phyloP scores from a whole-genome alignment of 2,113 vertebrate species.

The Osmerus mordax region DNA sequence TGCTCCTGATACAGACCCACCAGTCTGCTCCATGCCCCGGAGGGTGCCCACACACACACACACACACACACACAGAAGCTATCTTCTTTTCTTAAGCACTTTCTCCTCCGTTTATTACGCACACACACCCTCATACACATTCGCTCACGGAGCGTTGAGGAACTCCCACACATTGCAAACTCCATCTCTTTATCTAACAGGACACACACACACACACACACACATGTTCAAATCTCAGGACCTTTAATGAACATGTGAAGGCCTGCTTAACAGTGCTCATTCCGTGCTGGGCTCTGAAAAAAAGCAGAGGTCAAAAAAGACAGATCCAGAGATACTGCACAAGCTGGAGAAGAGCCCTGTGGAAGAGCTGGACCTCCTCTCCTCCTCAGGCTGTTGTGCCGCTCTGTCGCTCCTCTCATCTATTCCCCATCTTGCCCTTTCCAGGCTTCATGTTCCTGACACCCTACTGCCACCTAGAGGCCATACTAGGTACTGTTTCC shows the following conservation, averaged over 20 bases:
- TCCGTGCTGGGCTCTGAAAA: no score
- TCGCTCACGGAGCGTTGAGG: not conserved
- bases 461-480: constrained; percentile 72
- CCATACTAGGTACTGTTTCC: not conserved
- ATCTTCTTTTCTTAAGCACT: no score
- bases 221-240: not conserved
- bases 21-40: constrained; percentile 57
- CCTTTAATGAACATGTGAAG: no score
- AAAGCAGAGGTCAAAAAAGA: not conserved
- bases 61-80: constrained; percentile 33
- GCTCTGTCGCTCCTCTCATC: not conserved
- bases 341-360: not conserved
- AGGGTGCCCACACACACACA: constrained; percentile 21
- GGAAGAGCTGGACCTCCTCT: constrained; percentile 9
- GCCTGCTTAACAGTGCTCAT: no score
- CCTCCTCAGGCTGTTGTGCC: not conserved
- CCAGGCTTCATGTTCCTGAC: constrained; percentile 42
- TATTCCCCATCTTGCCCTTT: not conserved
- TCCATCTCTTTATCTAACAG: not conserved
- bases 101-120: constrained; percentile 29
- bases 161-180: not conserved
- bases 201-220: not conserved
- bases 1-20: constrained; percentile 60
- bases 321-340: not conserved
- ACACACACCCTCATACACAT: constrained; percentile 22